Percentiles rank a stretch among this genome's conserved stretches.
These are phyloP conservation scores for Latrodectus geometricus DNA, from an alignment of 1,140 invertebrate species.

Conservation along the genomic window DNA sequence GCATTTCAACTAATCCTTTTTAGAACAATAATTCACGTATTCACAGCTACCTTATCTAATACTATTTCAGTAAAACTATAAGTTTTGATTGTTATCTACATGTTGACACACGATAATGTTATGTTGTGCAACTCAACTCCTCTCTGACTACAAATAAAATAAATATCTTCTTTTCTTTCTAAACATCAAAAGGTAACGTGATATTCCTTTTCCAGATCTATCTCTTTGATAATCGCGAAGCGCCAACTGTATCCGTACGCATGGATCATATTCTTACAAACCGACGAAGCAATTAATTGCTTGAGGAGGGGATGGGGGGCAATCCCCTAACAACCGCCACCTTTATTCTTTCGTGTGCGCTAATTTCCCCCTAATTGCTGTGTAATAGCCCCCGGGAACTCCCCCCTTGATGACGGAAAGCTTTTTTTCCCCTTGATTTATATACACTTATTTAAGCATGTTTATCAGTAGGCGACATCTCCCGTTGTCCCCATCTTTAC, in stretches of 20 bases:
- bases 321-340: neutral
- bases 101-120: too few relatives aligned
- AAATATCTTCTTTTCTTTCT: too few relatives aligned
- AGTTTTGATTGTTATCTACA: too few relatives aligned
- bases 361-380: constrained; percentile 42
- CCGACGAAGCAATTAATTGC: constrained; percentile 45
- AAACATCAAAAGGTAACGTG: neutral
- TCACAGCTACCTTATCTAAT: too few relatives aligned
- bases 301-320: neutral
- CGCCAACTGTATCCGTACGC: constrained; percentile 1
- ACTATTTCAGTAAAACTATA: too few relatives aligned
- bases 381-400: constrained; percentile 12
- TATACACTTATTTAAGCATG: neutral
- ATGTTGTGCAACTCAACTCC: too few relatives aligned
- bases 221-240: constrained; percentile 21
- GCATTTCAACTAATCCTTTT: too few relatives aligned
- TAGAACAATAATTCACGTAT: too few relatives aligned
- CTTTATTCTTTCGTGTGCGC: constrained; percentile 19
- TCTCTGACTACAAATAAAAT: too few relatives aligned
- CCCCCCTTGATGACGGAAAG: neutral
- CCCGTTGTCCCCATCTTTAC: neutral
- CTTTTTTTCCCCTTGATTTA: constrained; percentile 5
- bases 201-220: neutral
- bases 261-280: constrained; percentile 34
- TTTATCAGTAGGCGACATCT: constrained; percentile 29